Base-by-base conservation (phyloP, 2,888 invertebrate genomes). In the Monopis laevigella region DNA sequence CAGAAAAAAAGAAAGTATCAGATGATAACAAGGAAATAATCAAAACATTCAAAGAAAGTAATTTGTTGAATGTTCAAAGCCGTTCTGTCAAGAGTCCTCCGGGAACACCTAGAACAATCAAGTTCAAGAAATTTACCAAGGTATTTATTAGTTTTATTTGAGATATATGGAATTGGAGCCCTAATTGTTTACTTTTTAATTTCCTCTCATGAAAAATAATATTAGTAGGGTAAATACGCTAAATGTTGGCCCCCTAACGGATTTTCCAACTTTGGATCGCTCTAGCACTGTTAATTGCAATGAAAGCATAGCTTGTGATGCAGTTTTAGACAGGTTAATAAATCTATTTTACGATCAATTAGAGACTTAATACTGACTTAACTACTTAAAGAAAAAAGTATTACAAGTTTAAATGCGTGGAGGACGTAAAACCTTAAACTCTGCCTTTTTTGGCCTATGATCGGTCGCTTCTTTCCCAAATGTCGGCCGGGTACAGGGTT, bases 41-140 rank as follows among this genome's bases (percentile, higher is more conserved):
- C 29, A 58, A 60, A 3, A 30, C 41, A 35, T 54, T 75, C 13
- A 67, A 59, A 47, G 75, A 73, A 45, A 69, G 68, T 40, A 64
- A 72, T 38, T 12, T 36, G 18, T 4, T 21, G 7, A 55, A 53
- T 45, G 52, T 53, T 17, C 48, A 52, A 7, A 48, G 46, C 40
- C 43, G 49, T 14, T 54, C 46, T 16, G 58, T 46, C 35, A 48
- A 44, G 2, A 75, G 67, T 44, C 73, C 78, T 14, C 69, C 71
- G 24, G 60, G 58, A 16, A 68, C 74, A 44, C 78, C 80, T n/a
- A 61, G 62, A 45, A 65, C 71, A n/a, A 71, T 62, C 16, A 62
- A 58, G 48, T 80, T 78, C 44, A 70, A 58, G 49, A 70, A 57
- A 46, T 80, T 70, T 50, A 58, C 65, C 7, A 72, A 71, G 69